Percentiles rank a stretch among this genome's conserved stretches.
Evolutionary conservation across 1,140 invertebrate genomes (phyloP).

Genomic region (Megalonaias nervosa): DNA sequence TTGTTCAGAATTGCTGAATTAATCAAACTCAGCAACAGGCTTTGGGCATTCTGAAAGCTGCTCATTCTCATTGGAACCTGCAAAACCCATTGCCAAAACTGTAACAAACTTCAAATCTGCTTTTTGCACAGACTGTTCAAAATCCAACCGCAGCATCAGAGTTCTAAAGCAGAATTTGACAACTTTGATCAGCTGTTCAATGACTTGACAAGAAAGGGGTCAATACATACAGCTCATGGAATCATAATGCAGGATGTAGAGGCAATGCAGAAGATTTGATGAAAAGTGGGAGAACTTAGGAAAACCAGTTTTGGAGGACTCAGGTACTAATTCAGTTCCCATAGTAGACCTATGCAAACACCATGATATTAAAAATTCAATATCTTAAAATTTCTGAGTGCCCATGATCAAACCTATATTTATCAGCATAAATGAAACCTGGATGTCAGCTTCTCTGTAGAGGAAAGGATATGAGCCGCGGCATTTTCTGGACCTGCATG

Average conservation of each 20-base stretch:
- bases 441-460: too few species aligned
- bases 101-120: background rate
- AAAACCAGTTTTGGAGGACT: too few species aligned
- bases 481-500: too few species aligned
- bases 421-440: too few species aligned
- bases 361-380: too few species aligned
- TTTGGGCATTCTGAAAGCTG: conserved; percentile 31
- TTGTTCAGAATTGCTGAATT: conserved; percentile 38
- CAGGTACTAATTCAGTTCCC: too few species aligned
- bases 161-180: conserved; percentile 48
- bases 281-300: too few species aligned
- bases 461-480: too few species aligned
- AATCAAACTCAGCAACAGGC: conserved; percentile 34
- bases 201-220: conserved; percentile 26
- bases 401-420: too few species aligned
- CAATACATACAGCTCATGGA: conserved; percentile 44
- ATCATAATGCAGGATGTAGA: conserved; percentile 43
- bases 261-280: too few species aligned
- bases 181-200: conserved; percentile 49
- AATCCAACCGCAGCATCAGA: conserved; percentile 26
- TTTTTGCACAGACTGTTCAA: conserved; percentile 31
- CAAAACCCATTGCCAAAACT: conserved; percentile 21
- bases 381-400: too few species aligned
- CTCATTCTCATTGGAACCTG: conserved; percentile 26
- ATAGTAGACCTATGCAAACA: too few species aligned